These are phyloP conservation scores for Emydocephalus ijimae DNA, from an alignment of 2,113 vertebrate species.

Conservation along the genomic window DNA sequence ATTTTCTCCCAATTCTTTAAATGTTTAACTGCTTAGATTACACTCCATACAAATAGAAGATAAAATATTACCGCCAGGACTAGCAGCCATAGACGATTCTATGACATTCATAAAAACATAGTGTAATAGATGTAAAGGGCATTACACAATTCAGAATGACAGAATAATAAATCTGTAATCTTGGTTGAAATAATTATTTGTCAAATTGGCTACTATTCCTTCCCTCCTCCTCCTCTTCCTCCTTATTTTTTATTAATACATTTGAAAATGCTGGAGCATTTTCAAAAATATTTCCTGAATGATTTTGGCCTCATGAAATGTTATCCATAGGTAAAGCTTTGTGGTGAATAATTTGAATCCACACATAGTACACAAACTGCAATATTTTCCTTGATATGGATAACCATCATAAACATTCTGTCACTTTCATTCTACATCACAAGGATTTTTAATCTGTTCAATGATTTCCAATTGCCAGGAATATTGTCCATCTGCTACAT, in stretches of 20 bases:
- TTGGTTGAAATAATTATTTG: background rate
- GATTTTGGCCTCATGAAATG: background rate
- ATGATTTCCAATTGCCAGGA: background rate
- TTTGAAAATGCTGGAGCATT: background rate
- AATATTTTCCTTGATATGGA: constrained; percentile 7
- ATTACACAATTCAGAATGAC: background rate
- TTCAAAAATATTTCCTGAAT: constrained; percentile 6
- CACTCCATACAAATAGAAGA: background rate
- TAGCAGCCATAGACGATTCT: background rate
- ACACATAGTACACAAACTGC: constrained; percentile 16
- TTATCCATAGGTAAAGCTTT: background rate
- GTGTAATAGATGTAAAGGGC: background rate
- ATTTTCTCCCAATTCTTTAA: background rate
- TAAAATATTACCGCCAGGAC: background rate
- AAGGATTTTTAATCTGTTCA: background rate
- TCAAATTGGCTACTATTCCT: background rate
- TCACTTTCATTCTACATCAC: constrained; percentile 16
- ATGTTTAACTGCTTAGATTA: background rate
- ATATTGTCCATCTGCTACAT: constrained; percentile 4
- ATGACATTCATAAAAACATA: background rate
- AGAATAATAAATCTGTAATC: background rate
- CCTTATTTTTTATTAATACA: background rate
- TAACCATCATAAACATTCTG: constrained; percentile 7
- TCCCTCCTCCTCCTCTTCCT: background rate
- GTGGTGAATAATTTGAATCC: constrained; percentile 7